A percentile compares a stretch with the other conserved stretches of the same genome.
These are phyloP conservation scores for Calameuta idolon DNA, from an alignment of 2,888 invertebrate species.

Conservation along the genomic window DNA sequence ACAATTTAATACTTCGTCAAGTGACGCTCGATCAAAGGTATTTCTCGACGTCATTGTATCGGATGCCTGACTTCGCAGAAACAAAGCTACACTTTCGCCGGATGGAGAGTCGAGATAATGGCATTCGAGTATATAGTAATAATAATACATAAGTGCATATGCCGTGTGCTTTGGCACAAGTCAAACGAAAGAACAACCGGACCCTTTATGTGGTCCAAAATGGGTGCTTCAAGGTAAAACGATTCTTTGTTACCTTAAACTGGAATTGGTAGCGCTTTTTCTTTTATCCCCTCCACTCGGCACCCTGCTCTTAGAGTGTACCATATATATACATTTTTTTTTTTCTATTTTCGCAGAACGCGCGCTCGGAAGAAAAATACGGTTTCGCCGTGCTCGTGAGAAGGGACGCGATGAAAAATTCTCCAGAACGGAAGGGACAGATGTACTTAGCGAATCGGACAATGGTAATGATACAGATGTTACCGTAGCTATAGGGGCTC, in stretches of 20 bases:
- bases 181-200: not conserved
- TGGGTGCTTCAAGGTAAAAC: not conserved
- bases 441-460: constrained; percentile 52
- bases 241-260: not conserved
- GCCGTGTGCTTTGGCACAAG: not conserved
- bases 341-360: constrained; percentile 7
- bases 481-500: constrained; percentile 37
- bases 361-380: not conserved
- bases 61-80: constrained; percentile 17
- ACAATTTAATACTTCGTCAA: not conserved
- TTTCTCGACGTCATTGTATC: constrained; percentile 1
- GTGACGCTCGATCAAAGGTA: not conserved
- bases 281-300: not conserved
- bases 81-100: constrained; percentile 39
- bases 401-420: not conserved
- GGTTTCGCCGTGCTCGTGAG: not conserved
- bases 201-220: not conserved
- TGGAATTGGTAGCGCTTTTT: not conserved
- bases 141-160: not conserved
- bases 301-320: not conserved
- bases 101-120: not conserved
- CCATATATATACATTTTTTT: not conserved
- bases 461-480: constrained; percentile 65
- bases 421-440: constrained; percentile 38
- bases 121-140: not conserved